phyloP scores from a whole-genome alignment of 2,888 invertebrate genomes.

The Synergus japonicus region DNA sequence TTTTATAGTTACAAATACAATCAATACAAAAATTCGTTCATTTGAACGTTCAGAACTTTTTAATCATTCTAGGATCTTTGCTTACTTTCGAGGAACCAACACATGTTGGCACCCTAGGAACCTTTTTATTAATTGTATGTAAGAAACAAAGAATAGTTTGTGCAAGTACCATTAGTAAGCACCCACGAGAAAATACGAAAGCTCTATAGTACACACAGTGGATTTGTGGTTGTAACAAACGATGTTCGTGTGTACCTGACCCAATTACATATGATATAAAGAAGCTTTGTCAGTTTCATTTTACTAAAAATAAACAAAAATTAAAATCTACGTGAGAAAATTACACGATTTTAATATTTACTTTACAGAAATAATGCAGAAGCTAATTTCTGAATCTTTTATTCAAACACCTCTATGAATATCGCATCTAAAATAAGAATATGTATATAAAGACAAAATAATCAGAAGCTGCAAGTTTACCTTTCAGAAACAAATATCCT shows the following conservation, averaged over 20 bases:
- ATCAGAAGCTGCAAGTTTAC: background rate
- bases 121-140: slow-evolving; percentile 28
- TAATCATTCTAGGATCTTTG: too few species aligned
- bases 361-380: background rate
- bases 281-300: slow-evolving; percentile 6
- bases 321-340: background rate
- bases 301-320: background rate
- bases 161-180: slow-evolving; percentile 4
- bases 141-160: slow-evolving; percentile 36
- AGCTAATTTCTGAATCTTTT: background rate
- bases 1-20: too few species aligned
- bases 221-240: slow-evolving; percentile 16
- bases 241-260: slow-evolving; percentile 23
- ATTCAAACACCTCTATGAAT: too few species aligned
- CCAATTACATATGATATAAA: slow-evolving; percentile 27
- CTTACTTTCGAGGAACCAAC: background rate
- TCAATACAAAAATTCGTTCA: too few species aligned
- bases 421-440: too few species aligned
- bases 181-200: slow-evolving; percentile 25
- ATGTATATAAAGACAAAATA: background rate
- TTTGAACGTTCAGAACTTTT: too few species aligned
- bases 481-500: too few species aligned
- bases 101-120: background rate
- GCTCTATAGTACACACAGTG: slow-evolving; percentile 18
- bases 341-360: background rate